Base-by-base conservation (phyloP, 1,140 invertebrate genomes). In the Mizuhopecten yessoensis region DNA sequence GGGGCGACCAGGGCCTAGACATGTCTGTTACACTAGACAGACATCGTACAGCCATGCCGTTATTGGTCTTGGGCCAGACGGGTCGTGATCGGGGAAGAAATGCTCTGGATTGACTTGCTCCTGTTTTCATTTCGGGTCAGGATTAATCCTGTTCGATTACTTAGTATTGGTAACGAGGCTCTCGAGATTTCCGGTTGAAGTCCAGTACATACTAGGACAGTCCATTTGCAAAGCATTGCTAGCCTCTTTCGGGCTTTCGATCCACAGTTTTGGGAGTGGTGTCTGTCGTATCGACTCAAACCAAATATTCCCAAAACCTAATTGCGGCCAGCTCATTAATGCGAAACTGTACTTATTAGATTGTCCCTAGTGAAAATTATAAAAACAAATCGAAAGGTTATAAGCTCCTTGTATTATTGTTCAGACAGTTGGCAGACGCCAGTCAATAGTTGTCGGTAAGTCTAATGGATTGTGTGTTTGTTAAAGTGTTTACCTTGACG, bases 361-460 rank as follows among this genome's bases (percentile, higher is more conserved):
- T 75, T 75, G n/a, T 17, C n/a, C 57, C 45, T 49, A n/a, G 45
- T 49, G 45, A 49, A 49, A 49, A 49, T 49, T 49, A 29, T 75
- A 75, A 75, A 75, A 75, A 75, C 57, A 75, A 57, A 75, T 75
- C 57, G 57, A 75, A 75, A 75, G 57, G 57, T 75, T 75, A 75
- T 75, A 75, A 17, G 57, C 17, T 17, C 57, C 5, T 29, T 29
- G 57, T 75, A 29, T n/a, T 75, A n/a, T 75, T 17, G 57, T 23
- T 75, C n/a, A 75, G 57, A 75, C 57, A 75, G 57, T 29, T 75
- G 57, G 57, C 29, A 75, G 29, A n/a, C n/a, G 57, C 57, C 57
- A 75, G 57, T 75, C 57, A 75, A 75, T 75, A 75, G 11, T 11
- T 75, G 57, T 75, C 57, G 29, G 57, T 75, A 75, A 75, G n/a